Base-by-base conservation (phyloP, 2,888 invertebrate genomes). In the Malacosoma neustria region DNA sequence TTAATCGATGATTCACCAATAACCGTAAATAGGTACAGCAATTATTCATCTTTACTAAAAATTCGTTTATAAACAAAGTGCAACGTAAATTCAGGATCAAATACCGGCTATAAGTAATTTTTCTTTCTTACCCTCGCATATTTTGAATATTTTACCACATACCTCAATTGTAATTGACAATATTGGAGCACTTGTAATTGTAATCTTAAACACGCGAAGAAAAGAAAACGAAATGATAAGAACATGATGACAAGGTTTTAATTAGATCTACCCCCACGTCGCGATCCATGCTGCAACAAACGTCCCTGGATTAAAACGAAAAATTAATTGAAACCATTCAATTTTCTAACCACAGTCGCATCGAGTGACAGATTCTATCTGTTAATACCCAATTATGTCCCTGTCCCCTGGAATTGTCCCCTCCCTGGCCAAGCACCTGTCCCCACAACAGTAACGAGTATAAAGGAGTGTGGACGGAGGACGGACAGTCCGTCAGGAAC, bases 241-340 rank as follows among this genome's bases (percentile, higher is more conserved):
- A n/a, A n/a, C n/a, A n/a, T n/a, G n/a, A n/a, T n/a, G 22, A 22
- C 22, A 22, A 9, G 22, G 5, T 22, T 22, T 22, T 22, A 22
- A 22, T 22, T 9, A 22, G 22, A 1, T 9, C 22, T n/a, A 5
- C 22, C 22, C 15, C 15, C 22, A 2, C 22, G 9, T 22, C 3
- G 9, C 22, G 9, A 22, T 22, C 22, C 6, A 22, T 22, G 9
- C 50, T 53, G 57, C 55, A 59, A 53, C 60, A 56, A 54, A 47
- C 49, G 48, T 34, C 33, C 37, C 38, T 14, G 42, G 53, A 61
- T 60, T 61, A 56, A 68, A 70, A 61, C 57, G 65, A 62, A 68
- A 73, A 72, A 71, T 72, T 73, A 73, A 76, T 75, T 73, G 72
- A 74, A 74, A 60, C 60, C 62, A 63, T 66, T 68, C 63, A 64